Base-by-base conservation (phyloP, 1,140 invertebrate genomes). In the Aphis craccivora region DNA sequence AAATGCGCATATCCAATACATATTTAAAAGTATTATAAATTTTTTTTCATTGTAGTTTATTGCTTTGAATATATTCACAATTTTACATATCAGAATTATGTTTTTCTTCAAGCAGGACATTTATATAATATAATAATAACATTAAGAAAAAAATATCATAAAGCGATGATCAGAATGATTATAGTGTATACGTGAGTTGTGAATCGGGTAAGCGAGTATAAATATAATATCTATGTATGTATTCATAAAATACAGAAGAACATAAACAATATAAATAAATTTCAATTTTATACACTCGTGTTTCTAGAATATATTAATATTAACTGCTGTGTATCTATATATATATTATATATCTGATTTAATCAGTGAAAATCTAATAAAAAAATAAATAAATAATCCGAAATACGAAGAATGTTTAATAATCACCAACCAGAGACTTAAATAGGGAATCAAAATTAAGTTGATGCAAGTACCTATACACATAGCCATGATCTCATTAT, bases 81-180 rank as follows among this genome's bases (percentile, higher is more conserved):
- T n/a, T 76, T 76, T 76, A 76, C n/a, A 76, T 14, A 76, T 30
- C 6, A 40, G 37, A 88, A 88, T 51, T 48, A n/a, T 88, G 87
- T 88, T 37, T 88, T 88, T 48, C 48, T 88, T 35, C 48, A 51
- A 88, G 48, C n/a, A 18, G 18, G 35, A 88, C 35, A n/a, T 37
- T 53, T 35, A 53, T 88, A 23, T 23, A 76, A 76, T 35, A 76
- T 76, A n/a, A 76, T n/a, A 76, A 51, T 51, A n/a, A 48, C 18
- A 51, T 88, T 87, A 87, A 87, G 37, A 43, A 84, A 43, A 43
- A 86, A 30, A 84, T 84, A 84, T 84, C 25, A 30, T 30, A 86
- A 86, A 86, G 40, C 37, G 30, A 86, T 86, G 40, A 30, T 86
- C 14, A 45, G 81, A 84, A 23, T 23, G 37, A 14, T 45, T 45